Percentiles rank a stretch among this genome's conserved stretches.
phyloP scores from a whole-genome alignment of 2,113 vertebrate genomes.

The Microcebus ravelobensis region DNA sequence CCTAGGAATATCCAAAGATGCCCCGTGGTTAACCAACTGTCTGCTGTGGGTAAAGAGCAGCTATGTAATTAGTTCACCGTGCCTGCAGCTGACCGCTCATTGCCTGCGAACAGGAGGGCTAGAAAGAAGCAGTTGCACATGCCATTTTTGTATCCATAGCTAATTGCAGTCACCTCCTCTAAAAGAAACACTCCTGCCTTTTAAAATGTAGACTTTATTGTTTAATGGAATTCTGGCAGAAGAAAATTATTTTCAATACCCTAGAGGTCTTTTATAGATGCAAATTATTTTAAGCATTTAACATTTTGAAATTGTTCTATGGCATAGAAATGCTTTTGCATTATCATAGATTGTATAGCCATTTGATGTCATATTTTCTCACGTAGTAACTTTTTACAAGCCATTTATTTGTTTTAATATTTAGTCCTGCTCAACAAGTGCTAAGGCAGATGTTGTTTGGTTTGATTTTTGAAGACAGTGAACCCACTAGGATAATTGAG shows the following conservation, averaged over 20 bases:
- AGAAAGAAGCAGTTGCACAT: background rate
- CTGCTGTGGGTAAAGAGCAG: background rate
- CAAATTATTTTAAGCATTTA: constrained; percentile 71
- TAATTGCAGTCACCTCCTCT: constrained; percentile 22
- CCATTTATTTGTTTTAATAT: constrained; percentile 67
- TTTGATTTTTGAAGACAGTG: constrained; percentile 73
- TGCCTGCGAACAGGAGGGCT: background rate
- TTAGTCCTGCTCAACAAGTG: constrained; percentile 59
- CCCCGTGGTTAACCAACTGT: constrained; percentile 48
- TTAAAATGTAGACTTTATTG: constrained; percentile 35
- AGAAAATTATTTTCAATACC: constrained; percentile 29
- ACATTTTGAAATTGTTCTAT: constrained; percentile 46
- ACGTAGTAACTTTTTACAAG: constrained; percentile 54
- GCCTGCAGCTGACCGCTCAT: background rate
- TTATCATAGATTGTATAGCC: constrained; percentile 54
- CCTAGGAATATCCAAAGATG: background rate
- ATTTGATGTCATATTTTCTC: constrained; percentile 60
- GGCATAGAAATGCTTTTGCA: constrained; percentile 18
- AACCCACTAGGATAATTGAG: constrained; percentile 58
- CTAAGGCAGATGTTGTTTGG: constrained; percentile 61
- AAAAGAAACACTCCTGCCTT: background rate
- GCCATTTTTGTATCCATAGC: background rate
- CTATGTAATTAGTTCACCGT: constrained; percentile 28
- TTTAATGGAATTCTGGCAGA: constrained; percentile 39
- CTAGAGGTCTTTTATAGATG: constrained; percentile 11